Conservation (phyloP, 1,140 invertebrate genomes). For the Conus betulinus region DNA sequence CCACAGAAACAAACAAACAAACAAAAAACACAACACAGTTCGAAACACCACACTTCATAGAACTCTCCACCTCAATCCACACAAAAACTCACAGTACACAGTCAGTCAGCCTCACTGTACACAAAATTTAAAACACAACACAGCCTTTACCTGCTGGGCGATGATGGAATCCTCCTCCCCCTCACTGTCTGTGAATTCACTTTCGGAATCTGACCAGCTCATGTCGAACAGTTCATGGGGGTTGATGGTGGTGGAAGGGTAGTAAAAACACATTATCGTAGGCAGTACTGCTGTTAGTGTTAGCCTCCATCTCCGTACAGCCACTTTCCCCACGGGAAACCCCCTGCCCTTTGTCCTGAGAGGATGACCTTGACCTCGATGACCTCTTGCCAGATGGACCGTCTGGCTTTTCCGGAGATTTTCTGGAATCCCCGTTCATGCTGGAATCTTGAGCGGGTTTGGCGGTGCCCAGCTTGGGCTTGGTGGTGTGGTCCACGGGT, state of each 20-base stretch:
- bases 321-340: background rate
- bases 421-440: background rate
- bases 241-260: slow-evolving; percentile 32
- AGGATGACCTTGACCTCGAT: background rate
- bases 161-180: slow-evolving; percentile 37
- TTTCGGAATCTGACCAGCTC: slow-evolving; percentile 66
- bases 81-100: too few species aligned
- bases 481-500: background rate
- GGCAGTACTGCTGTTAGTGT: background rate
- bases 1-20: too few species aligned
- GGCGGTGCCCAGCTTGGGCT: background rate
- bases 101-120: too few species aligned
- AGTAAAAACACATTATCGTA: slow-evolving; percentile 24
- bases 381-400: background rate
- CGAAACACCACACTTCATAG: too few species aligned
- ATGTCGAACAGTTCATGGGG: slow-evolving; percentile 61
- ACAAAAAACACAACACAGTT: too few species aligned
- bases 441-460: background rate
- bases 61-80: too few species aligned
- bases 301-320: background rate
- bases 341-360: background rate
- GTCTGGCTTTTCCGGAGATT: background rate
- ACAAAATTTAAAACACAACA: too few species aligned
- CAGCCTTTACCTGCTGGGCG: background rate
- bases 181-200: slow-evolving; percentile 50